Evolutionary conservation across 2,888 invertebrate genomes (phyloP), one percentile per base, ranked within the genome.

Genomic region (Ectemnius lituratus): DNA sequence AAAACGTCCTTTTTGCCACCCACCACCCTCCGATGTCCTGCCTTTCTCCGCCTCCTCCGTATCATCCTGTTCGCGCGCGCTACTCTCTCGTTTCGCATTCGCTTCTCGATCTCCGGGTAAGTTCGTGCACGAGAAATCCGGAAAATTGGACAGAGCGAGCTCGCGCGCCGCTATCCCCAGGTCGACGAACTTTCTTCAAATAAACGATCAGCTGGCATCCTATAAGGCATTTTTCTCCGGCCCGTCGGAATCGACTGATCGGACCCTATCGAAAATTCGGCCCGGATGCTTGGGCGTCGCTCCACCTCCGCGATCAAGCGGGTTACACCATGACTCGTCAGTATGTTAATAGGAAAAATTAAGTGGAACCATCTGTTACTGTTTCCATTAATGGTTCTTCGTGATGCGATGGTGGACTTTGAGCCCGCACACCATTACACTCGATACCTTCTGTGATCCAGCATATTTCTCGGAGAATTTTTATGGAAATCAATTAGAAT

Each of bases 61-160:
- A 16, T 52, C 52, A 59, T 6, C 57, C 61, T 27, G 59, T 18
- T 47, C 52, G 60, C 47, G 28, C 60, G 52, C 37, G 37, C 68
- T 46, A 16, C 61, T 62, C 67, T 63, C 52, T 62, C 73, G 65
- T 84, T 70, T 70, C 79, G 66, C 79, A 79, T 83, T 81, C 82
- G 83, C 76, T 79, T 74, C 66, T 73, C 61, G 83, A 68, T 78
- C 77, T 59, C 57, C 62, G 37, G 37, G 58, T 76, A 76, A 78
- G 78, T 84, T 83, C 80, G 82, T 82, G 83, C 83, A 82, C 83
- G 82, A 83, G 82, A 82, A 83, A 83, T 83, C 84, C 83, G 74
- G 83, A 83, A 84, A 83, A 83, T 83, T 83, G 83, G 83, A 83
- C 84, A 84, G 81, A 81, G 84, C 83, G 83, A 78, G 8, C 37